phyloP scores from a whole-genome alignment of 2,113 vertebrate genomes.

The Lasiurus borealis region DNA sequence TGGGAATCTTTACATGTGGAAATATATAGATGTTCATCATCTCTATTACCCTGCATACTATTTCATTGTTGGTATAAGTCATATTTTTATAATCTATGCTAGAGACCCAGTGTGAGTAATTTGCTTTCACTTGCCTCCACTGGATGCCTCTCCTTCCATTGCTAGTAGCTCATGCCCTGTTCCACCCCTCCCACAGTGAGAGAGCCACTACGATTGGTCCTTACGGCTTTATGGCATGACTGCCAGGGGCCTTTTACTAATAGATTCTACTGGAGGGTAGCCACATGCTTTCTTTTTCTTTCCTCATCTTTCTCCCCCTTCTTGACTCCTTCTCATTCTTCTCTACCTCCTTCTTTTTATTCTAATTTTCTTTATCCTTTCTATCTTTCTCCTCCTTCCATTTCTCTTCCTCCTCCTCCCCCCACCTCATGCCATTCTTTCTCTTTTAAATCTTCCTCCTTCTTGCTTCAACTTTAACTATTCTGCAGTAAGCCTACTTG shows the following conservation, averaged over 20 bases:
- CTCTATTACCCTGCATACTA: neutral
- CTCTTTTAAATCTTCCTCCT: neutral
- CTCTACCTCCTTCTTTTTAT: neutral
- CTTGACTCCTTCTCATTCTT: neutral
- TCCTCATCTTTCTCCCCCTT: neutral
- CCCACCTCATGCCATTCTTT: neutral
- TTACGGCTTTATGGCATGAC: no score
- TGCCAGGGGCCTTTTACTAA: no score
- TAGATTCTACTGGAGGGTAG: neutral
- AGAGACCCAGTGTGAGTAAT: no score
- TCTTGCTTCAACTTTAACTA: neutral
- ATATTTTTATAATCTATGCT: neutral
- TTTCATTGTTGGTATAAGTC: neutral
- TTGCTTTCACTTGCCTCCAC: no score
- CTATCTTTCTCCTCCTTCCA: neutral
- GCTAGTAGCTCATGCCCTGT: no score
- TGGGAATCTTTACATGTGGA: neutral
- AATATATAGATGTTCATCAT: neutral
- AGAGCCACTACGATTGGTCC: no score
- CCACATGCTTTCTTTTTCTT: neutral
- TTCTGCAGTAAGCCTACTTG: neutral
- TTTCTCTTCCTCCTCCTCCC: neutral
- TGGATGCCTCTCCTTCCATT: no score
- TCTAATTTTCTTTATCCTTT: neutral
- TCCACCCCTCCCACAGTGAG: rapidly evolving